Percentiles rank a stretch among this genome's conserved stretches.
Evolutionary conservation across 2,797 vertebrate species (phyloP).

Genomic region (Peromyscus aztecus): DNA sequence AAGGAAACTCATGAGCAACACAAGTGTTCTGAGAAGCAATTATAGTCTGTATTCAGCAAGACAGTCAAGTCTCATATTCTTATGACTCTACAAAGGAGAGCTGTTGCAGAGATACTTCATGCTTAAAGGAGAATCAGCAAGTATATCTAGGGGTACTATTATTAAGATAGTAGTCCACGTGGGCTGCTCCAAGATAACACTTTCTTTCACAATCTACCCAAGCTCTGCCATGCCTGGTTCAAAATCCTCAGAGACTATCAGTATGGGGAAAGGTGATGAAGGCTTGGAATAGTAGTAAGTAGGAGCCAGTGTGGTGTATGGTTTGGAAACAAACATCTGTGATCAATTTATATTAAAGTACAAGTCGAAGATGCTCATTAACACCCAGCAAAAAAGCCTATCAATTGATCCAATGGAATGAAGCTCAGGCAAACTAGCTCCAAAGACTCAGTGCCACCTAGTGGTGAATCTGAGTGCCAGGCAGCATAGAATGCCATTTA

Average conservation of each 20-base stretch:
- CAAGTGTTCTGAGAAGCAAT: slow-evolving; percentile 20
- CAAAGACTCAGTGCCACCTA: slow-evolving; percentile 71
- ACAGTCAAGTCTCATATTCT: slow-evolving; percentile 1
- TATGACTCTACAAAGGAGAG: neutral
- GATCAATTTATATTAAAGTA: neutral
- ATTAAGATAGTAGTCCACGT: neutral
- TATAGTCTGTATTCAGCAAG: neutral
- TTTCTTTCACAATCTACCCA: neutral
- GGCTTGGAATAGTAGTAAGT: neutral
- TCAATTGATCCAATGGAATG: neutral
- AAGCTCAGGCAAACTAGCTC: neutral
- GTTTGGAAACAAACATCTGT: neutral
- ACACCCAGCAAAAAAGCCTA: neutral
- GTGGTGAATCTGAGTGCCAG: slow-evolving; percentile 30
- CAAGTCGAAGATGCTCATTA: neutral
- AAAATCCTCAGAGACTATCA: neutral
- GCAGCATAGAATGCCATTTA: neutral
- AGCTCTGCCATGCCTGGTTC: neutral
- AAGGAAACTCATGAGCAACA: neutral
- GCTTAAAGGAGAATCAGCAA: neutral
- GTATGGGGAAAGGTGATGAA: neutral
- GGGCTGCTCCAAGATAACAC: neutral
- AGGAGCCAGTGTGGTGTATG: neutral
- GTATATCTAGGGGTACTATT: neutral
- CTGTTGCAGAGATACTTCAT: neutral